Conservation (phyloP, 2,888 invertebrate genomes). For the Brachypalpus laphriformis region DNA sequence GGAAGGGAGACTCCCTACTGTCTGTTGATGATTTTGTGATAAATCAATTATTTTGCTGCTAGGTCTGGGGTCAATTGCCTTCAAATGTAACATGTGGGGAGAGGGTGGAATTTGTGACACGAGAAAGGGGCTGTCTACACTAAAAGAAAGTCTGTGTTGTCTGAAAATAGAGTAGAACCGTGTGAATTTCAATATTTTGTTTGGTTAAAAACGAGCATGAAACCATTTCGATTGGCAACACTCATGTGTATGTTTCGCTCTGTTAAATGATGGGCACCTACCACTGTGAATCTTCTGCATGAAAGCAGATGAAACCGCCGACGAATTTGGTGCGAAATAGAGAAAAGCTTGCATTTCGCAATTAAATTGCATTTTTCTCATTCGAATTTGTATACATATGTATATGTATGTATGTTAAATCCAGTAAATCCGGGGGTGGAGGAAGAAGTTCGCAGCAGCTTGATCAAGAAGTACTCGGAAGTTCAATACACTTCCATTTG, state of each 20-base stretch:
- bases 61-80: constrained; percentile 41
- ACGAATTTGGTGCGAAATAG: constrained; percentile 12
- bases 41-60: constrained; percentile 32
- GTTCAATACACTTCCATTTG: too few relatives aligned
- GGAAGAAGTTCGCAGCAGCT: too few relatives aligned
- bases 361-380: neutral
- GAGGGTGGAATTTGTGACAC: neutral
- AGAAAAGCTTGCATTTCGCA: neutral
- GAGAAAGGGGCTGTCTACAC: neutral
- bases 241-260: constrained; percentile 13
- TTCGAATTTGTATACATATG: neutral
- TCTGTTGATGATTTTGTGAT: constrained; percentile 9
- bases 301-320: neutral
- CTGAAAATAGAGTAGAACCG: neutral
- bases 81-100: neutral
- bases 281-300: constrained; percentile 46
- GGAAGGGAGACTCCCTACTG: neutral
- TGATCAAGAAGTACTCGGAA: too few relatives aligned
- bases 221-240: constrained; percentile 25
- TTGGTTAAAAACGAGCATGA: neutral
- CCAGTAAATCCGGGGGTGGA: too few relatives aligned
- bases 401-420: too few relatives aligned
- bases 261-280: constrained; percentile 19
- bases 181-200: neutral
- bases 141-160: neutral